Conservation (phyloP, 2,797 vertebrate species). For the Tauraco hartlaubi region DNA sequence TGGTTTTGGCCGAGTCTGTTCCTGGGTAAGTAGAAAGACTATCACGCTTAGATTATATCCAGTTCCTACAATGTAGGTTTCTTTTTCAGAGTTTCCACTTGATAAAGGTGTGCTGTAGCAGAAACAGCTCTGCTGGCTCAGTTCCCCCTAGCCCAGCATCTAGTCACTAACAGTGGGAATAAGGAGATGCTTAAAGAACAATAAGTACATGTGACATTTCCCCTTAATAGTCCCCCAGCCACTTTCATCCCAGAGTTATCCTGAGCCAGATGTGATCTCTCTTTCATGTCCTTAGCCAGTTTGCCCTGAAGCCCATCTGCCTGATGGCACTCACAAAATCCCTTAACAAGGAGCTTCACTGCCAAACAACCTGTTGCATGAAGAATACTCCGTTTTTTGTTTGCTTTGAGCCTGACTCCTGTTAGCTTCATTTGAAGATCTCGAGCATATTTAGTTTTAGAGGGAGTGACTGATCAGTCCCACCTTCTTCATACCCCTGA, state of each 20-base stretch:
- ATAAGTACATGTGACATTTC: background rate
- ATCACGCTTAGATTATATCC: background rate
- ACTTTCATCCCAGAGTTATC: background rate
- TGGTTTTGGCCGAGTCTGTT: background rate
- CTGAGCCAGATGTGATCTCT: background rate
- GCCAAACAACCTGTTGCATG: background rate
- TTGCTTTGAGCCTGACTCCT: background rate
- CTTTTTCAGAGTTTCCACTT: background rate
- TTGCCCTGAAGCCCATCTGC: background rate
- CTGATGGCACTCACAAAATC: background rate
- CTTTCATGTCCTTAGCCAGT: background rate
- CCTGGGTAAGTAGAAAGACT: background rate
- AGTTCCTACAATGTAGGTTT: background rate
- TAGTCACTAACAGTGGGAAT: background rate
- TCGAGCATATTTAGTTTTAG: fast-evolving
- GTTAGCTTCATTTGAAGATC: background rate
- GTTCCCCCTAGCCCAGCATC: background rate
- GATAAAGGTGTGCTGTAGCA: background rate
- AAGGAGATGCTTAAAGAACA: background rate
- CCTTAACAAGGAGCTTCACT: background rate
- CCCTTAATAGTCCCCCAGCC: background rate
- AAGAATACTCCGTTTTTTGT: background rate
- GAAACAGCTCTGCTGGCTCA: background rate
- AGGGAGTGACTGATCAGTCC: background rate
- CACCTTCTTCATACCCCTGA: background rate